A percentile compares a stretch with the other conserved stretches of the same genome.
Conservation (phyloP, 2,888 invertebrate genomes). For the Nineta flava region DNA sequence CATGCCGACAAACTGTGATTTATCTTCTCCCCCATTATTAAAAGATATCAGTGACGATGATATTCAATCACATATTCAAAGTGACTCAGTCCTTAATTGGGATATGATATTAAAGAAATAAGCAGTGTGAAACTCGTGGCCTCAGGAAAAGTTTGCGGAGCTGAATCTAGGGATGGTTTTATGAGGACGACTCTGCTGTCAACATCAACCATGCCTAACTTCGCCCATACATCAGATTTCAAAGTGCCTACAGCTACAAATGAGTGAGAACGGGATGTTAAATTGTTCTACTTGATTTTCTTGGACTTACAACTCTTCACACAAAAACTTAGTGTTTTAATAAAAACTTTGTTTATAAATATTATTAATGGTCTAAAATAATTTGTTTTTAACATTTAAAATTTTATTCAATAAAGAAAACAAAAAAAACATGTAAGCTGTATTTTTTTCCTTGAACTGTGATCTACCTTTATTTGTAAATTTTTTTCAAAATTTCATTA, state of each 20-base stretch:
- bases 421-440: constrained; percentile 6
- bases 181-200: constrained; percentile 9
- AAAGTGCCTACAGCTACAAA: constrained; percentile 4
- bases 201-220: constrained; percentile 8
- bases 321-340: background rate
- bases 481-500: constrained; percentile 12
- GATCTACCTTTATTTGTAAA: constrained; percentile 6
- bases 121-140: constrained; percentile 9
- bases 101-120: background rate
- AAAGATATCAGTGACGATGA: background rate
- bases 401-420: constrained; percentile 2
- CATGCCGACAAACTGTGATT: background rate
- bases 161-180: constrained; percentile 6
- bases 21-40: background rate
- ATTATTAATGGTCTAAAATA: constrained; percentile 7
- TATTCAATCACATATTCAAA: background rate
- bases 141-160: constrained; percentile 9
- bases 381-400: constrained; percentile 5
- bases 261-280: background rate
- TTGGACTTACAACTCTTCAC: background rate
- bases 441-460: background rate
- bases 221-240: constrained; percentile 6
- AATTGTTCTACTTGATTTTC: constrained; percentile 11
- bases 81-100: background rate
- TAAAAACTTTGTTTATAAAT: background rate